Base-by-base conservation (phyloP, 2,797 vertebrate genomes). In the Danio tinwini region DNA sequence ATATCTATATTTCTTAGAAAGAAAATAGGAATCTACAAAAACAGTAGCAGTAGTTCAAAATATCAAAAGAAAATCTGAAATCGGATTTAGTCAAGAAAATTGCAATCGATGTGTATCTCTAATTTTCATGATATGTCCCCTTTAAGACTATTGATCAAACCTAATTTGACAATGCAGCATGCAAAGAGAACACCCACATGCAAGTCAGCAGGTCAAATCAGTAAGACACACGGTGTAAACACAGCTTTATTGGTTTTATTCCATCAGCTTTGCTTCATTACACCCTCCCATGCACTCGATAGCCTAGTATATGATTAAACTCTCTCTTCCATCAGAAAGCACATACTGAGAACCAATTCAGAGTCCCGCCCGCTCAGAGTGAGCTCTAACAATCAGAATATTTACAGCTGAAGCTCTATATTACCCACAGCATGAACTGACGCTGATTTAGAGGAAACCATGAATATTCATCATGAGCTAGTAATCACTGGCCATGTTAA, bases 261-360 rank as follows among this genome's bases (percentile, higher is more conserved):
- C 61, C 64, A 79, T 75, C 65, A 64, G 64, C 79, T 56, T 69
- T n/a, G 44, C 52, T 83, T 74, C 76, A 75, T 83, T 83, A 70
- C 56, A 58, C 49, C 50, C 56, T 75, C 21, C 49, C 76, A 79
- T 7, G 45, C 81, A 70, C 71, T 80, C 58, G 59, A 69, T 45
- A 69, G 13, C 55, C 14, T n/a, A 42, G 47, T 68, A 55, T 75
- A 78, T 75, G 55, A 79, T 83, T 70, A 79, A 75, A 70, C 56
- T 49, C 56, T 74, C 61, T 59, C 17, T 6, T 13, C 47, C 40
- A 78, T 70, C 55, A 40, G 76, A n/a, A 50, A 61, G 55, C 64
- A 19, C 76, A 56, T 21, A 70, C 65, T 29, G 53, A 47, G 65
- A 70, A 44, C 44, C 21, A 59, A 59, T 78, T 61, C 44, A 45